Base-by-base conservation (phyloP, 1,140 invertebrate genomes). In the Leguminivora glycinivorella region DNA sequence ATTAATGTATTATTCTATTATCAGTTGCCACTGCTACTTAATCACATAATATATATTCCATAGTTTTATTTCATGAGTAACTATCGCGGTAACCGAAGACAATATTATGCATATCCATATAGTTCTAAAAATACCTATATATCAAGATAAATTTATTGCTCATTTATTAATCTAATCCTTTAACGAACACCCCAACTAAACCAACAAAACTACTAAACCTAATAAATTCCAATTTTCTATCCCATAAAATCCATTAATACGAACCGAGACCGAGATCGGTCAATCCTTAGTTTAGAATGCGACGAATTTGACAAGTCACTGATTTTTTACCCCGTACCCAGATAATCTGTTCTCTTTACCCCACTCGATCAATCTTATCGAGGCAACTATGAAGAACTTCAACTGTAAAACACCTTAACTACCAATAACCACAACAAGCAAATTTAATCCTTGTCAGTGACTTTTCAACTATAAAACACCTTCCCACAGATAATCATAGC, bases 361-460 rank as follows among this genome's bases (percentile, higher is more conserved):
- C 83, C 88, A 91, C 89, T 91, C 87, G 87, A 91, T 91, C 88
- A 90, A 91, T 91, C 89, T 90, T 90, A 90, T 90, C 85, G 83
- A 84, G 77, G 77, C 73, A 83, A 84, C 84, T 84, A 83, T 81
- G 74, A 73, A 67, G 70, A 68, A 52, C 47, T 68, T 31, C 26
- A 63, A 26, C 58, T 29, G n/a, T 17, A 43, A 68, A 72, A 69
- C 43, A 56, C 40, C 40, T 4, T 56, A 69, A 68, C 17, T 60
- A 14, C 5, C n/a, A 0, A 9, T 34, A 12, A 68, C 2, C 12
- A 52, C 14, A 0, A 9, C 12, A 34, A 56, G 2, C 22, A 17
- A 78, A 19, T 75, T 70, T 74, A 0, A 60, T 78, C 71, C 73
- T 76, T 79, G 79, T 72, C 2, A 0, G 0, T 0, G n/a, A n/a